Percentiles rank a stretch among this genome's conserved stretches.
phyloP scores from a whole-genome alignment of 2,113 vertebrate species.

The Sinocyclocheilus rhinocerous region DNA sequence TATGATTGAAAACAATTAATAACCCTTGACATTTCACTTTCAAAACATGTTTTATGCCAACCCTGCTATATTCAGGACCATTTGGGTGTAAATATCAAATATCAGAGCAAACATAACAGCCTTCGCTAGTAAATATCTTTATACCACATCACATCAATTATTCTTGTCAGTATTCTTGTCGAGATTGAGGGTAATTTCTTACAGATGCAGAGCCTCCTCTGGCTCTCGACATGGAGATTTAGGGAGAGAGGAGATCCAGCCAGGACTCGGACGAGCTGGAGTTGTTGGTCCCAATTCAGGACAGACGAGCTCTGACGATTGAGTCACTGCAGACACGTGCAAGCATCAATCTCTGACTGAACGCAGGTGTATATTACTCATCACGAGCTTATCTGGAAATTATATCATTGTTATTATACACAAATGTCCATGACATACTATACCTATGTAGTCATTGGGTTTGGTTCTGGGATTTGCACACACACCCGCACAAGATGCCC shows the following conservation, averaged over 20 bases:
- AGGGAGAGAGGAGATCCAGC: slow-evolving; percentile 71
- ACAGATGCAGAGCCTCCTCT: slow-evolving; percentile 81
- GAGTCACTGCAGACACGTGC: slow-evolving; percentile 47
- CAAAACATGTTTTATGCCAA: neutral
- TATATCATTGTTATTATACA: slow-evolving; percentile 23
- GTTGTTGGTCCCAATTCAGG: slow-evolving; percentile 58
- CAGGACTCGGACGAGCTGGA: slow-evolving; percentile 53
- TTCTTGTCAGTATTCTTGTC: too few species aligned
- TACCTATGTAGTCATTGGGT: slow-evolving; percentile 55
- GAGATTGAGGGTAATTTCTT: slow-evolving; percentile 87
- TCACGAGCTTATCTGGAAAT: slow-evolving; percentile 47
- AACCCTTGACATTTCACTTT: slow-evolving; percentile 1
- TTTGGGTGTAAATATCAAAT: neutral
- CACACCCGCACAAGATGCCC: neutral
- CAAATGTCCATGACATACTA: slow-evolving; percentile 56
- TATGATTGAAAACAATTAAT: neutral
- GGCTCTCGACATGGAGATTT: slow-evolving; percentile 70
- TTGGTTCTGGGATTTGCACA: slow-evolving; percentile 8
- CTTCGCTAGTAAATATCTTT: neutral
- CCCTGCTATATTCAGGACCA: neutral
- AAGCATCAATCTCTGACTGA: slow-evolving; percentile 22
- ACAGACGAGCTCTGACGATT: slow-evolving; percentile 45
- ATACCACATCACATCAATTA: neutral
- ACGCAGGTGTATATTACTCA: slow-evolving; percentile 51
- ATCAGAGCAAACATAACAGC: neutral